Conservation (phyloP, 2,888 invertebrate species). For the Aleiodes testaceus region DNA sequence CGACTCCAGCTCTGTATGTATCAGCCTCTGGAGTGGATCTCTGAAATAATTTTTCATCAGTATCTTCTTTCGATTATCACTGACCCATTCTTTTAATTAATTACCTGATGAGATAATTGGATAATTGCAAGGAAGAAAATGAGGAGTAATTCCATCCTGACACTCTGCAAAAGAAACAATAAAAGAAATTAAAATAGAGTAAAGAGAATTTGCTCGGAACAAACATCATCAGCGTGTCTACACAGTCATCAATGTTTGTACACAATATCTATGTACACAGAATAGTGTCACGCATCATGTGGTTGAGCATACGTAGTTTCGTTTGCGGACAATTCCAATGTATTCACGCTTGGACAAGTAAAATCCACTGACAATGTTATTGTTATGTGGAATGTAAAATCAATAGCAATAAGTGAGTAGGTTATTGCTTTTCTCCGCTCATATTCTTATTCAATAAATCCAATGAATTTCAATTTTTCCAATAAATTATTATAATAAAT, state of each 20-base stretch:
- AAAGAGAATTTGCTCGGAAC: not conserved
- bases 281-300: not conserved
- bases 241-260: slow-evolving; percentile 20
- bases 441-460: too few relatives aligned
- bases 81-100: not conserved
- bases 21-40: slow-evolving; percentile 49
- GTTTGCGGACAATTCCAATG: slow-evolving; percentile 5
- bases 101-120: slow-evolving; percentile 27
- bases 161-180: not conserved
- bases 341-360: slow-evolving; percentile 13
- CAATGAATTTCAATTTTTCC: too few relatives aligned
- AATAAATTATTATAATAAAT: too few relatives aligned
- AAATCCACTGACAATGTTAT: slow-evolving; percentile 1
- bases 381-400: not conserved
- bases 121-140: slow-evolving; percentile 11
- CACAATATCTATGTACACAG: slow-evolving; percentile 5
- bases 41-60: slow-evolving; percentile 41
- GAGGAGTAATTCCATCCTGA: slow-evolving; percentile 13
- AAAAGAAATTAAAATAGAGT: slow-evolving; percentile 1
- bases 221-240: slow-evolving; percentile 18
- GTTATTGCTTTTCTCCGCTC: too few relatives aligned
- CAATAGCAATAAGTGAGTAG: not conserved
- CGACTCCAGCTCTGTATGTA: slow-evolving; percentile 61
- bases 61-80: not conserved
- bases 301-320: slow-evolving; percentile 3